Conservation (phyloP, 1,140 invertebrate genomes). For the Phocides pigmalion region DNA sequence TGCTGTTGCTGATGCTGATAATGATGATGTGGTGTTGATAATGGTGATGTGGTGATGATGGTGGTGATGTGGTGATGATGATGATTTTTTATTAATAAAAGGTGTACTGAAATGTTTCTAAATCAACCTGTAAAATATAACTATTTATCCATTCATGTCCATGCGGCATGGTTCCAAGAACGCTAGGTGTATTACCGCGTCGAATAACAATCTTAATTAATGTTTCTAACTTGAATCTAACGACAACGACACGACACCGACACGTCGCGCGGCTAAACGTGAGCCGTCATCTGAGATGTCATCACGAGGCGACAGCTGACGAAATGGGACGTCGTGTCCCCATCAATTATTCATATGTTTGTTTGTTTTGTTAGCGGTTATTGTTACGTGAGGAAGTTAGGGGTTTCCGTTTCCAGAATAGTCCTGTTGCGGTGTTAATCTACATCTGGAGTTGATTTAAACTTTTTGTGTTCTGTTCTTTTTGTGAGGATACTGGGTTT, state of each 20-base stretch:
- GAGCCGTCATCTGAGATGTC: constrained; percentile 61
- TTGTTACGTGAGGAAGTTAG: constrained; percentile 56
- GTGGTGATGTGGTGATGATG: too few species aligned
- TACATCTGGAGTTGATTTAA: constrained; percentile 22
- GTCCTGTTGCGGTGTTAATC: constrained; percentile 44
- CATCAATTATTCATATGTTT: constrained; percentile 64
- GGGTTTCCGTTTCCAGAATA: constrained; percentile 65
- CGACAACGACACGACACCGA: constrained; percentile 24
- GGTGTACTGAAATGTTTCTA: too few species aligned
- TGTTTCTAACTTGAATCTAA: background rate
- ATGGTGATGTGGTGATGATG: too few species aligned
- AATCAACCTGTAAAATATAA: too few species aligned
- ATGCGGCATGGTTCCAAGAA: too few species aligned
- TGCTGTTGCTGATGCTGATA: too few species aligned
- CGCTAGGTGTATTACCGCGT: too few species aligned
- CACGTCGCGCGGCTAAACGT: constrained; percentile 27
- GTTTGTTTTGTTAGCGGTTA: constrained; percentile 60
- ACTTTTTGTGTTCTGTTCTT: constrained; percentile 58
- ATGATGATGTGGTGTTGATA: too few species aligned
- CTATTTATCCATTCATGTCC: too few species aligned
- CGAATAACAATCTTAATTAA: background rate
- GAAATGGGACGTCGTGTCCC: constrained; percentile 72
- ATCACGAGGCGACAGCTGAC: constrained; percentile 65
- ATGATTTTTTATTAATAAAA: too few species aligned
- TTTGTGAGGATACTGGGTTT: background rate